A percentile compares a stretch with the other conserved stretches of the same genome.
phyloP scores from a whole-genome alignment of 2,888 invertebrate species.

The Dyspetes luteomarginatus region DNA sequence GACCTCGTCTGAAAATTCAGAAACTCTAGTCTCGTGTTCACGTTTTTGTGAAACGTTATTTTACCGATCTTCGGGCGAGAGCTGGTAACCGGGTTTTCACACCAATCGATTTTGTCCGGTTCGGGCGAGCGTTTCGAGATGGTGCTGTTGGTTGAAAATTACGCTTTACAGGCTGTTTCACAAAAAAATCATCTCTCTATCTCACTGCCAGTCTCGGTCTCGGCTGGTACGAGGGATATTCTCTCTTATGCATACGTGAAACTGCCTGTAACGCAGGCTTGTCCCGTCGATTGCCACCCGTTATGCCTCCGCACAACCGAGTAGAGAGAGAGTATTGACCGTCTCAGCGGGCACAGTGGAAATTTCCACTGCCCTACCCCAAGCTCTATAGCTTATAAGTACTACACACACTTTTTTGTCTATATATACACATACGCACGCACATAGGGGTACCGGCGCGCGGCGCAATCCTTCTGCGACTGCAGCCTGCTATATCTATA shows the following conservation, averaged over 20 bases:
- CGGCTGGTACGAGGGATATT: background rate
- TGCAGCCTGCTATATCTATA: background rate
- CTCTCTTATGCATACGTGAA: slow-evolving; percentile 63
- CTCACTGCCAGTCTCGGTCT: slow-evolving; percentile 8
- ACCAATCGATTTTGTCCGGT: slow-evolving; percentile 66
- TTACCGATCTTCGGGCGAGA: slow-evolving; percentile 73
- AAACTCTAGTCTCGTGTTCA: slow-evolving; percentile 10
- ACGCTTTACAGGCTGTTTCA: slow-evolving; percentile 32
- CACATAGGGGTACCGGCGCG: slow-evolving; percentile 12
- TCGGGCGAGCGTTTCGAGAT: slow-evolving; percentile 74
- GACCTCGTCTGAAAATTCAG: slow-evolving; percentile 40
- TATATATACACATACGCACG: slow-evolving; percentile 56
- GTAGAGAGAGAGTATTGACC: slow-evolving; percentile 81
- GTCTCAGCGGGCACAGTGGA: slow-evolving; percentile 81
- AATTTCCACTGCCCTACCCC: slow-evolving; percentile 83
- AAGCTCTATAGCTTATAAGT: slow-evolving; percentile 71
- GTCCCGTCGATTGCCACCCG: slow-evolving; percentile 70
- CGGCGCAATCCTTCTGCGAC: background rate
- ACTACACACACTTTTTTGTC: slow-evolving; percentile 61
- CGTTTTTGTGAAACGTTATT: slow-evolving; percentile 65
- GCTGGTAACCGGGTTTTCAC: slow-evolving; percentile 56
- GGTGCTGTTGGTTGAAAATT: slow-evolving; percentile 72
- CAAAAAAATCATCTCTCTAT: slow-evolving; percentile 35
- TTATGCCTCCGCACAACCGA: slow-evolving; percentile 68
- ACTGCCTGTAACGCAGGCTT: slow-evolving; percentile 67